Percentiles rank a stretch among this genome's conserved stretches.
Evolutionary conservation across 2,888 invertebrate genomes (phyloP).

Genomic region (Ceramica pisi): DNA sequence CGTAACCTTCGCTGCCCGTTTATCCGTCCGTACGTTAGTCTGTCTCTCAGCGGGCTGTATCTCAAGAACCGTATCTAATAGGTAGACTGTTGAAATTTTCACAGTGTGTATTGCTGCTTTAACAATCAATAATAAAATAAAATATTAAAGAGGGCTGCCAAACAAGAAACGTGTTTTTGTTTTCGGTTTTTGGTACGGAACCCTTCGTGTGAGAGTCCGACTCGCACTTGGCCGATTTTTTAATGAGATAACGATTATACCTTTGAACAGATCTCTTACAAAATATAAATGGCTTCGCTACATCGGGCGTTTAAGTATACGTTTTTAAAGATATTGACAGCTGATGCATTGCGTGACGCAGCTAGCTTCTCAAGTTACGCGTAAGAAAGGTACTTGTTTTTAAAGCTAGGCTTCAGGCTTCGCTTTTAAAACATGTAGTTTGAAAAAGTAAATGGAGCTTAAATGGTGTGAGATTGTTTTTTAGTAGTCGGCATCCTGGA

Average conservation of each 20-base stretch:
- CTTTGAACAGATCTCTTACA: background rate
- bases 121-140: too few relatives aligned
- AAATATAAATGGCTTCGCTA: background rate
- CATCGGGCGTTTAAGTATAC: constrained; percentile 12
- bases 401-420: constrained; percentile 20
- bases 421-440: constrained; percentile 19
- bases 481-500: constrained; percentile 14
- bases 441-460: constrained; percentile 23
- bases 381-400: constrained; percentile 11
- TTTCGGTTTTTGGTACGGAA: too few relatives aligned
- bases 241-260: background rate
- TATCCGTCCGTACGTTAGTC: too few relatives aligned
- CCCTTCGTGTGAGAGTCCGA: too few relatives aligned
- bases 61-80: too few relatives aligned
- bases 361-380: constrained; percentile 25
- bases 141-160: too few relatives aligned
- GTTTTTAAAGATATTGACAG: constrained; percentile 25
- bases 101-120: too few relatives aligned
- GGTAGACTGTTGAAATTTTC: too few relatives aligned
- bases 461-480: constrained; percentile 28
- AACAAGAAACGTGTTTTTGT: too few relatives aligned
- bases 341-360: constrained; percentile 36
- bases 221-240: too few relatives aligned
- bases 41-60: too few relatives aligned
- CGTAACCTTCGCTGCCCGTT: too few relatives aligned